Evolutionary conservation across 1,140 invertebrate genomes (phyloP), one percentile per base, ranked within the genome.

Genomic region (Neodiprion pinetum): DNA sequence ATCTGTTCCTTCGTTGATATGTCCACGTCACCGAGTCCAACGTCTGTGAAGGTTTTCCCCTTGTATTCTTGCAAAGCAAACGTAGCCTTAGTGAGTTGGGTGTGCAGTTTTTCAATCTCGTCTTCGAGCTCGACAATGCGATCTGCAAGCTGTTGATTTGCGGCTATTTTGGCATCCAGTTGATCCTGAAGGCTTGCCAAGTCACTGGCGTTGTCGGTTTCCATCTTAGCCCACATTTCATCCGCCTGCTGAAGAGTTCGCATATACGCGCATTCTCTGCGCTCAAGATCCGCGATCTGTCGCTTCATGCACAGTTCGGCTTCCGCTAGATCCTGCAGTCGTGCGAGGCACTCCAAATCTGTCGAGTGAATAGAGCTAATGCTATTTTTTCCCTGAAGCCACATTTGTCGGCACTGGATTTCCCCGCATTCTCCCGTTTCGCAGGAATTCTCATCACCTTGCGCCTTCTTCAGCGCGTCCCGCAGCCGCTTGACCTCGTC

Each of bases 221-320:
- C 93, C 85, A 94, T 90, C 66, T 93, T 91, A 0, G 92, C 91
- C 90, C 94, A 93, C 83, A 95, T 92, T 67, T 93, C 90, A 72
- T 94, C 94, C 1, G 93, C 93, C 73, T 94, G 90, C 77, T 93
- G 91, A 77, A 96, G 86, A 71, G 94, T 95, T 79, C 93, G 92
- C 80, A 93, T 89, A 77, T 94, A 94, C 0, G 93, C 91, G 7
- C 90, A 88, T 80, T 94, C 93, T 71, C 91, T 88, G 50, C 91
- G 88, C 80, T 94, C 92, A 8, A 94, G 78, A 68, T 94, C 93
- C 49, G 87, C 88, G 40, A 95, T 90, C 71, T 90, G 86, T 69
- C 84, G 87, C 76, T 88, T 90, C 48, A 90, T 82, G n/a, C 61
- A 73, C 9, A 82, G 12, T 53, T 87, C 84, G 12, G 78, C 73